Evolutionary conservation across 2,888 invertebrate species (phyloP), one percentile per base, ranked within the genome.

Genomic region (Hydrotaea cyrtoneurina): DNA sequence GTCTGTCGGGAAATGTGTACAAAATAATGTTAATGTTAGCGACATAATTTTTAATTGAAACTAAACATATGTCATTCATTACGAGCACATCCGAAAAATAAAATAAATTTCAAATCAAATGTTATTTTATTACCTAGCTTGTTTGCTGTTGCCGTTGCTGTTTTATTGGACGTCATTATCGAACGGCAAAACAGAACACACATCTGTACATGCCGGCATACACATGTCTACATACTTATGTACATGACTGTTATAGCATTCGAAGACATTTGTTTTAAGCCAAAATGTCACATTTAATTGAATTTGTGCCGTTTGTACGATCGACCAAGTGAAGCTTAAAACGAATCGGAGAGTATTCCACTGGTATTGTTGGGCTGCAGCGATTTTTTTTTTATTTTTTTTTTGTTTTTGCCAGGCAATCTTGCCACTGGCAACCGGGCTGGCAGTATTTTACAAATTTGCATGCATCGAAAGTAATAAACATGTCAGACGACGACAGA

Each of bases 261-360:
- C 71, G 46, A 23, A 79, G 59, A 82, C 82, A 85, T 82, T 85
- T 85, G 82, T 74, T 78, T 77, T 75, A 77, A 85, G 85, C 83
- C 86, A 84, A 86, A 86, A 86, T 86, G 85, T 86, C 86, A 85
- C 86, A 81, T 88, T 90, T 83, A 88, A 85, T 90, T 88, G 90
- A 90, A 90, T 90, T 90, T 90, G 89, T 89, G 90, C 39, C 78
- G 78, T 74, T 39, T 77, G 59, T 71, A 71, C 74, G 39, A 31
- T 15, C 78, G 46, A 13, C 69, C 8, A 10, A 39, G 39, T 39
- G 39, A 10, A 39, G 31, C 31, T 2, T 7, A 31, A 7, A 31
- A 4, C 3, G 31, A 7, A 31, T 31, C 31, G 7, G 31, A 31
- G 31, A 4, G 31, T 2, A 31, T 31, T n/a, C n/a, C n/a, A n/a